Evolutionary conservation across 2,888 invertebrate genomes (phyloP), one percentile per base, ranked within the genome.

Genomic region (Venusia cambrica): DNA sequence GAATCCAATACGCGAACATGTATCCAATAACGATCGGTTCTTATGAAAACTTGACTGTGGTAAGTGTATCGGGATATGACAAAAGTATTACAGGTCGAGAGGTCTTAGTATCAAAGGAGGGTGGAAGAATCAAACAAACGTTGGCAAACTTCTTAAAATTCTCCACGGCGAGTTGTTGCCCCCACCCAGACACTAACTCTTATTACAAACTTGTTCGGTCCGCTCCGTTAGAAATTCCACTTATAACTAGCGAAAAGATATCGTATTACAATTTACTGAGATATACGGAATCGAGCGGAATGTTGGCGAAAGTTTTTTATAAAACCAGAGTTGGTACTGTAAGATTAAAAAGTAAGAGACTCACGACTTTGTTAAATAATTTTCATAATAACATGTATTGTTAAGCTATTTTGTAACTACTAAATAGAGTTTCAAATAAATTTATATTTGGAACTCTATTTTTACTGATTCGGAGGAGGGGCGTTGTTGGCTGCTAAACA

Each of bases 61-160:
- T 54, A 65, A 72, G 62, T 68, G 59, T 53, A 62, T 64, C 60
- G 67, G 63, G 66, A 72, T 73, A 76, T 74, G 80, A 79, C 76
- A 80, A 73, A 77, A 76, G 77, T 74, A 77, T 76, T 68, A 63
- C 61, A 54, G 48, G 28, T 28, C 57, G 62, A 62, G 68, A 68
- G 53, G 67, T 48, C 59, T 51, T 43, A 67, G 73, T 74, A 73
- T 71, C 63, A 51, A 50, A 45, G 47, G 34, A 51, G 54, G 67
- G 67, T 63, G 62, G 67, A 72, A 64, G 70, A 78, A 76, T 74
- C 72, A 74, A 76, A 77, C 73, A 73, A 72, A 73, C 74, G 50
- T 55, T 50, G 58, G 38, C 37, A 39, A 75, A 81, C 57, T 78
- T 79, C 63, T 68, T 54, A 61, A 65, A 78, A 69, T 72, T 75